Percentiles rank a stretch among this genome's conserved stretches.
These are phyloP conservation scores for Diplogasteroides magnus DNA, from an alignment of 1,140 invertebrate genomes.

Conservation along the genomic window DNA sequence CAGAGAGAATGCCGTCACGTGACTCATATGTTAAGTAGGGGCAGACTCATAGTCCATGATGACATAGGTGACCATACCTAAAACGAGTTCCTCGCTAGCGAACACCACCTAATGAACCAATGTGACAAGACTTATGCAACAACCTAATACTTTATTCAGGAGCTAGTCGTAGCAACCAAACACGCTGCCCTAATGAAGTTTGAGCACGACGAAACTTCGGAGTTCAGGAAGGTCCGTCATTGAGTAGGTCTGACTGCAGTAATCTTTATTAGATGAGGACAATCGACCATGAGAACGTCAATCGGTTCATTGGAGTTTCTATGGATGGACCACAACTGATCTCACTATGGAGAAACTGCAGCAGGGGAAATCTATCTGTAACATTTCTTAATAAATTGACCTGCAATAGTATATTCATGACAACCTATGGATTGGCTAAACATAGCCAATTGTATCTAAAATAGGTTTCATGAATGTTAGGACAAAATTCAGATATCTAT, in stretches of 20 bases:
- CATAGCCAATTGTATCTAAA: background rate
- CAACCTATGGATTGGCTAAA: background rate
- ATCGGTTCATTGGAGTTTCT: slow-evolving; percentile 40
- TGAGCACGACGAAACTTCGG: background rate
- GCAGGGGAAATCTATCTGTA: background rate
- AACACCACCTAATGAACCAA: too few species aligned
- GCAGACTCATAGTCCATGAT: too few species aligned
- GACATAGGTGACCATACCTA: too few species aligned
- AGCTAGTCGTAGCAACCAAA: background rate
- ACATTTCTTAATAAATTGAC: too few species aligned
- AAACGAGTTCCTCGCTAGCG: too few species aligned
- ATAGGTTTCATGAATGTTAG: background rate
- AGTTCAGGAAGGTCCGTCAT: background rate
- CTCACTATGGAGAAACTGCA: slow-evolving; percentile 25
- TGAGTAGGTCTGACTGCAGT: too few species aligned
- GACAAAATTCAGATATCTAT: background rate
- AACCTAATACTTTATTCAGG: slow-evolving; percentile 1
- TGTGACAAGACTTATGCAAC: too few species aligned
- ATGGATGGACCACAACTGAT: slow-evolving; percentile 36
- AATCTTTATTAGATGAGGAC: background rate
- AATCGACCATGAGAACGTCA: slow-evolving; percentile 37
- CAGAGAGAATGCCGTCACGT: too few species aligned
- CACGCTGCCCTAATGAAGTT: background rate
- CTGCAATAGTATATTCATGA: background rate
- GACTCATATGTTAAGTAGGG: too few species aligned